Conservation (phyloP, 2,888 invertebrate genomes). For the Allophyes oxyacanthae region DNA sequence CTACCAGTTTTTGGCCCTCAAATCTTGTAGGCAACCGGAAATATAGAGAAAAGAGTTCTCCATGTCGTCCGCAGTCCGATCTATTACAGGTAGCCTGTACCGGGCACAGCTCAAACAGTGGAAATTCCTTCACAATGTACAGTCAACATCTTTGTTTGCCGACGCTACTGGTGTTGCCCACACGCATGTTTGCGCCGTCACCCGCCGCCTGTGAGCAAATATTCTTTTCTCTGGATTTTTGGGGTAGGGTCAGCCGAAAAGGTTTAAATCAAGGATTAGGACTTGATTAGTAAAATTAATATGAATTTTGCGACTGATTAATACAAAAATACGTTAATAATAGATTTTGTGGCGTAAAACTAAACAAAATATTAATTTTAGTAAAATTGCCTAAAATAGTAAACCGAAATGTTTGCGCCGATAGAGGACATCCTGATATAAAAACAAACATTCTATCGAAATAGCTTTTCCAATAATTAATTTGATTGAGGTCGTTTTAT, state of each 20-base stretch:
- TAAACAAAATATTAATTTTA: no score
- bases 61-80: constrained; percentile 48
- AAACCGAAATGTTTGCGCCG: no score
- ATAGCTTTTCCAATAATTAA: no score
- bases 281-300: not conserved
- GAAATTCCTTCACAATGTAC: constrained; percentile 76
- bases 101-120: constrained; percentile 74
- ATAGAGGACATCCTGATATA: no score
- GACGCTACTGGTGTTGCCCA: constrained; percentile 88
- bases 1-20: not conserved
- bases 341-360: no score
- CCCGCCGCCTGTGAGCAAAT: constrained; percentile 77
- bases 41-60: constrained; percentile 33
- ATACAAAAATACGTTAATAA: no score
- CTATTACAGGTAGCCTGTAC: constrained; percentile 71
- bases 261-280: constrained; percentile 6
- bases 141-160: constrained; percentile 84
- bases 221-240: constrained; percentile 79
- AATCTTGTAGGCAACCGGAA: constrained; percentile 40
- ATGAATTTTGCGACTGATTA: no score
- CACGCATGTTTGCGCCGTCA: constrained; percentile 77
- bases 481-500: no score
- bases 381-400: no score
- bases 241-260: constrained; percentile 73
- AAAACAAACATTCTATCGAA: no score